Conservation (phyloP, 2,113 vertebrate species). For the Salvelinus sp. region DNA sequence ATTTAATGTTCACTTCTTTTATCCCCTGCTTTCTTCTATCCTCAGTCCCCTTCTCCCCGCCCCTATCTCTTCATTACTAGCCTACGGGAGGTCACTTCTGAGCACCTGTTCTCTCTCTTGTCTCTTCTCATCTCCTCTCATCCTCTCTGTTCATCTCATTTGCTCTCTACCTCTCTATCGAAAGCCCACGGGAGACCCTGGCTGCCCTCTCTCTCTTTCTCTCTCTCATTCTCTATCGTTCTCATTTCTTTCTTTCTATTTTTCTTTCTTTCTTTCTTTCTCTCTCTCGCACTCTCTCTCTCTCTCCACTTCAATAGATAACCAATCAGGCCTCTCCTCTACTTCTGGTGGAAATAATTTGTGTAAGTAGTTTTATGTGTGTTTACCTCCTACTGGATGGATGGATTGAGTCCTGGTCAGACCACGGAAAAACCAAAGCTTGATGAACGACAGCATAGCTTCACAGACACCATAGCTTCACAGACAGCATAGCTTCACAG, state of each 20-base stretch:
- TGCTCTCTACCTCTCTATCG: not conserved
- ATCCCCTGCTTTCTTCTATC: conserved; percentile 19
- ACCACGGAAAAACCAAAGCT: conserved; percentile 13
- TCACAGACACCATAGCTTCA: not conserved
- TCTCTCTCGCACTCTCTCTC: not conserved
- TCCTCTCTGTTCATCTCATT: conserved; percentile 20
- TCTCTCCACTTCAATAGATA: not conserved
- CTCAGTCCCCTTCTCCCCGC: conserved; percentile 6
- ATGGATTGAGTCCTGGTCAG: conserved; percentile 1
- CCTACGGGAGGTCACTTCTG: not conserved
- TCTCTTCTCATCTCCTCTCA: conserved; percentile 31
- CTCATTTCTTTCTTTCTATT: no score
- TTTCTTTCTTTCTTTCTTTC: not conserved
- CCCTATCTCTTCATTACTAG: not conserved
- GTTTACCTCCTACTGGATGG: conserved; percentile 22
- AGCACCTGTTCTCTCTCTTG: conserved; percentile 12
- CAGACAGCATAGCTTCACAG: not conserved
- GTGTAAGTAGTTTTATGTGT: conserved; percentile 36
- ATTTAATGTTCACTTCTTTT: conserved; percentile 13
- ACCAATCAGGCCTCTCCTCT: conserved; percentile 10
- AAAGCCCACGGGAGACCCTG: not conserved
- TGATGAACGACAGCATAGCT: conserved; percentile 31
- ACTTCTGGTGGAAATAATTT: conserved; percentile 17
- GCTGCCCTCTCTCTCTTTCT: not conserved
- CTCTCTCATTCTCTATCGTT: no score